Percentiles rank a stretch among this genome's conserved stretches.
Conservation (phyloP, 1,140 invertebrate species). For the Aethina tumida region DNA sequence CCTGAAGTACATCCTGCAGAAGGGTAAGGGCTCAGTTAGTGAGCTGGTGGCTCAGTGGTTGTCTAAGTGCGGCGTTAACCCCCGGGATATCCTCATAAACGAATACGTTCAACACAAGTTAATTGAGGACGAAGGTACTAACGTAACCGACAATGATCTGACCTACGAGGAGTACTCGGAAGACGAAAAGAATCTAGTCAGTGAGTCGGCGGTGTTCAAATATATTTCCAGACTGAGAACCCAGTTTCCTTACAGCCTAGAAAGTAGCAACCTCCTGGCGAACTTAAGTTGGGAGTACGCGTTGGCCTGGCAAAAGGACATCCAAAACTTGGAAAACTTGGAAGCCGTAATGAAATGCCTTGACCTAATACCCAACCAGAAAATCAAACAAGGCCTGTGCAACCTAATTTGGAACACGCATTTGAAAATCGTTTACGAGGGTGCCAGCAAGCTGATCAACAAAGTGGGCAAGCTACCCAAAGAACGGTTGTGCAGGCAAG, state of each 20-base stretch:
- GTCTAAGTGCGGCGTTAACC: slow-evolving; percentile 56
- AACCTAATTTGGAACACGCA: slow-evolving; percentile 82
- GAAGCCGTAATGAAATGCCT: slow-evolving; percentile 53
- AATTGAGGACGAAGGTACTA: slow-evolving; percentile 5
- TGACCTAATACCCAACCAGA: slow-evolving; percentile 46
- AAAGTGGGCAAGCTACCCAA: slow-evolving; percentile 82
- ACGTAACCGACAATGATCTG: slow-evolving; percentile 14
- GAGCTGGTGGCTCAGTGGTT: slow-evolving; percentile 77
- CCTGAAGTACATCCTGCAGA: slow-evolving; percentile 59
- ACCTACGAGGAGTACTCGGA: slow-evolving; percentile 10
- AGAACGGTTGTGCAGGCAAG: slow-evolving; percentile 66
- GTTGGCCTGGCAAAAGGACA: slow-evolving; percentile 72
- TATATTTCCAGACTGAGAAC: slow-evolving; percentile 51
- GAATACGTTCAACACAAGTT: slow-evolving; percentile 21
- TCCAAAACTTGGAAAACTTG: slow-evolving; percentile 53
- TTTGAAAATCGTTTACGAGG: slow-evolving; percentile 63
- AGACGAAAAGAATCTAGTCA: slow-evolving; percentile 21
- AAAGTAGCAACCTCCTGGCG: slow-evolving; percentile 63
- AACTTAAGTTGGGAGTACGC: slow-evolving; percentile 89
- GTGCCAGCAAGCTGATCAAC: slow-evolving; percentile 67
- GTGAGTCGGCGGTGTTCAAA: slow-evolving; percentile 42
- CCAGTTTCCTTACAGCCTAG: slow-evolving; percentile 79
- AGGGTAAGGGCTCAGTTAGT: slow-evolving; percentile 75
- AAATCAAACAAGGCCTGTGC: slow-evolving; percentile 60
- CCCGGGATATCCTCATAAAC: slow-evolving; percentile 35